Evolutionary conservation across 2,888 invertebrate genomes (phyloP).

Genomic region (Microctonus aethiopoides): DNA sequence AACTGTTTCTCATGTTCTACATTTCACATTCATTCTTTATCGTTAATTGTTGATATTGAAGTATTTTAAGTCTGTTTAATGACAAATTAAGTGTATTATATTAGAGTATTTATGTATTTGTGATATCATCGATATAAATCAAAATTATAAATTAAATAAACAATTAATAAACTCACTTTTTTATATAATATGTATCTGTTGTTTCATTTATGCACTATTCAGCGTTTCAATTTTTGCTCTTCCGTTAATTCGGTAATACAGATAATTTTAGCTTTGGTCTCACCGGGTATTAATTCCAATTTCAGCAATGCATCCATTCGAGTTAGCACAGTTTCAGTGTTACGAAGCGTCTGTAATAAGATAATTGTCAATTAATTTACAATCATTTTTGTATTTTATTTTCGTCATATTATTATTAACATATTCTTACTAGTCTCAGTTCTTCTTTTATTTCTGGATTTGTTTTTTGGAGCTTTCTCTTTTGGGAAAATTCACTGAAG

Average conservation of each 20-base stretch:
- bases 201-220: background rate
- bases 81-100: background rate
- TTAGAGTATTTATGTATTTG: background rate
- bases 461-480: slow-evolving; percentile 53
- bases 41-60: too few relatives aligned
- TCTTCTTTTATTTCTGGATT: slow-evolving; percentile 54
- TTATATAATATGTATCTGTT: too few relatives aligned
- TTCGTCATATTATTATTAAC: background rate
- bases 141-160: background rate
- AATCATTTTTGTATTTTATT: slow-evolving; percentile 12
- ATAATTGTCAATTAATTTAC: background rate
- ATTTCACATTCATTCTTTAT: background rate
- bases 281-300: slow-evolving; percentile 48
- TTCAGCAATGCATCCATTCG: slow-evolving; percentile 53
- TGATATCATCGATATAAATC: background rate
- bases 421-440: slow-evolving; percentile 48
- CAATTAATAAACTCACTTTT: background rate
- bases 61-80: background rate
- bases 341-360: slow-evolving; percentile 50
- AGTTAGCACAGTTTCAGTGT: slow-evolving; percentile 51
- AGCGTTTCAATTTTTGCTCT: slow-evolving; percentile 41
- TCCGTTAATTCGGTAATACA: background rate
- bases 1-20: background rate
- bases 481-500: slow-evolving; percentile 53
- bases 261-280: slow-evolving; percentile 32